Evolutionary conservation across 2,113 vertebrate genomes (phyloP).

Genomic region (Excalfactoria chinensis): DNA sequence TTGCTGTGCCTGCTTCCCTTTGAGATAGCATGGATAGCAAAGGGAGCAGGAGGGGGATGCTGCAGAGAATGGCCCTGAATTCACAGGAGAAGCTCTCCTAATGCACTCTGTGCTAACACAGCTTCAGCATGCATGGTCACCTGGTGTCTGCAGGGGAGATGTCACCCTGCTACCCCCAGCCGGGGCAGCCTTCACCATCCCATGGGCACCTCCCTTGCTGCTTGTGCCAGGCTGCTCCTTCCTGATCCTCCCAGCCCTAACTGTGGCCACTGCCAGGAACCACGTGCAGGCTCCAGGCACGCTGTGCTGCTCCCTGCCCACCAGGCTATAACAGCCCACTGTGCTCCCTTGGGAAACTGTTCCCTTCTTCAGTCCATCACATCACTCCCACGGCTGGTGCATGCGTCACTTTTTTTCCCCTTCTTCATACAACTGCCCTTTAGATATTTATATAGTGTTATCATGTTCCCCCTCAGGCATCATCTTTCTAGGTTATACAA

Average conservation of each 20-base stretch:
- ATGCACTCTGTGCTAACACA: fast-evolving
- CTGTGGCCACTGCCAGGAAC: not conserved
- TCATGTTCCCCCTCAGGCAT: conserved; percentile 29
- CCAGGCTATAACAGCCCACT: not conserved
- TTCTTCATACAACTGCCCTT: conserved; percentile 59
- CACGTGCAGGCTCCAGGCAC: not conserved
- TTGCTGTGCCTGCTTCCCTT: not conserved
- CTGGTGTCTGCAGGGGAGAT: not conserved
- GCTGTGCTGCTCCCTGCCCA: not conserved
- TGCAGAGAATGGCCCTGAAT: not conserved
- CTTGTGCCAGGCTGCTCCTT: not conserved
- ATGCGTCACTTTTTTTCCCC: conserved; percentile 31
- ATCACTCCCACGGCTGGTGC: conserved; percentile 30
- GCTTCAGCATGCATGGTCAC: not conserved
- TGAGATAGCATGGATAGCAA: not conserved
- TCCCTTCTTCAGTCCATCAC: not conserved
- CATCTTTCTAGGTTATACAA: conserved; percentile 48
- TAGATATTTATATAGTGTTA: conserved; percentile 63
- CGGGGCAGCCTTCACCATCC: fast-evolving
- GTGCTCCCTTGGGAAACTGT: not conserved
- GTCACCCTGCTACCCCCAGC: not conserved
- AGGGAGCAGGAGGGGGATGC: not conserved
- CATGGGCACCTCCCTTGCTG: not conserved
- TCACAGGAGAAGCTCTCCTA: fast-evolving
- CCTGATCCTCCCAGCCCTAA: fast-evolving